phyloP scores from a whole-genome alignment of 2,797 vertebrate species.

The Tarsius wallacei region DNA sequence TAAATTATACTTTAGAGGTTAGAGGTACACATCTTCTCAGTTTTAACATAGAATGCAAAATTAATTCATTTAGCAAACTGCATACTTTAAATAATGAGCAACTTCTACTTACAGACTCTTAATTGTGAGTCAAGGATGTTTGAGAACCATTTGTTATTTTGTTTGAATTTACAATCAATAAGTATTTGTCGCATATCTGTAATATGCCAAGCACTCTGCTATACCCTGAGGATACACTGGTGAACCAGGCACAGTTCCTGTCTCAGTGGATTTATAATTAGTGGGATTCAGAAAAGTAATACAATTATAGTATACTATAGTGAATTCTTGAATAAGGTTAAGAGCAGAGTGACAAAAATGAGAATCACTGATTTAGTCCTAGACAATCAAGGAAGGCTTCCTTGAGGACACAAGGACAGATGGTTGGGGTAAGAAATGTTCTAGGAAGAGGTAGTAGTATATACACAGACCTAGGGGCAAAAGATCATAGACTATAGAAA shows the following conservation, averaged over 20 bases:
- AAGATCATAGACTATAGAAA: background rate
- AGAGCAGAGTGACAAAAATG: constrained; percentile 26
- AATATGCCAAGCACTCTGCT: background rate
- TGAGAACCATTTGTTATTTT: constrained; percentile 55
- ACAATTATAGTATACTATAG: background rate
- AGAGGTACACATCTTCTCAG: background rate
- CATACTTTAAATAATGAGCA: constrained; percentile 37
- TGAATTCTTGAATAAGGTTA: constrained; percentile 30
- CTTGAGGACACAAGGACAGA: background rate
- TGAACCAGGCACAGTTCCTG: background rate
- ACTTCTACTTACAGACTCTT: background rate
- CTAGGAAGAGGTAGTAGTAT: background rate
- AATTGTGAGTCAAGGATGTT: constrained; percentile 51
- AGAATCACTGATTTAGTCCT: background rate
- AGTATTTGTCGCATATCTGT: background rate
- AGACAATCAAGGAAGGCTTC: background rate
- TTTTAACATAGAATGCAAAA: constrained; percentile 42
- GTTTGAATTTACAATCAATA: constrained; percentile 44
- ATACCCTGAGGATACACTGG: background rate
- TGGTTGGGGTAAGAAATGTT: background rate
- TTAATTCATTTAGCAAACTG: constrained; percentile 40
- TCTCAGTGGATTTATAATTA: constrained; percentile 4
- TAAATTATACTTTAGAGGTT: constrained; percentile 12
- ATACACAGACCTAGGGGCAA: background rate
- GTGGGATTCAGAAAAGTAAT: constrained; percentile 19